A percentile compares a stretch with the other conserved stretches of the same genome.
phyloP scores from a whole-genome alignment of 2,888 invertebrate species.

The Dysmachus trigonus region DNA sequence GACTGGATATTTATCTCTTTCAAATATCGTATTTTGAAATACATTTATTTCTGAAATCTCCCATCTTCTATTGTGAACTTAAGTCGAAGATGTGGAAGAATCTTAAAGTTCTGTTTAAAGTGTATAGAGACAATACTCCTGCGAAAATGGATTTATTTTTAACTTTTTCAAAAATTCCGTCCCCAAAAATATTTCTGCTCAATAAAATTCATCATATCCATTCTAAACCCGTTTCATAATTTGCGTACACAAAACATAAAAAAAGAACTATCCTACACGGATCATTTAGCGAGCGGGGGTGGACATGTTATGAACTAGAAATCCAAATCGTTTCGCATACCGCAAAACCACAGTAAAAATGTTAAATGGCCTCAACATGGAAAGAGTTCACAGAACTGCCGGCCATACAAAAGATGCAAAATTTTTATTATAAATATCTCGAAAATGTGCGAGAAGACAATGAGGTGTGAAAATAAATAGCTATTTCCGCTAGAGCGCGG shows the following conservation, averaged over 20 bases:
- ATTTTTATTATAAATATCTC: conserved; percentile 2
- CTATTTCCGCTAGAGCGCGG: conserved; percentile 11
- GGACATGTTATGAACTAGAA: not conserved
- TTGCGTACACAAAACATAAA: not conserved
- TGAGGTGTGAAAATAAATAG: conserved; percentile 37
- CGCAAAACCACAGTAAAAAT: conserved; percentile 1
- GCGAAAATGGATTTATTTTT: not conserved
- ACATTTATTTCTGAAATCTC: no score
- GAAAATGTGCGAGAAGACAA: conserved; percentile 22
- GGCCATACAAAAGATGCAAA: not conserved
- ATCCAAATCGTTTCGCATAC: not conserved
- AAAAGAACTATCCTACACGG: not conserved
- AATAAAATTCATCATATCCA: not conserved
- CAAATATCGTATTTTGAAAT: no score
- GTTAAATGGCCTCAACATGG: conserved; percentile 9
- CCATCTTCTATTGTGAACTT: no score
- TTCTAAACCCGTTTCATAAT: not conserved
- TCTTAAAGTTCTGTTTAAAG: no score
- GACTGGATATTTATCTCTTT: no score
- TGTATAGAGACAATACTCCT: no score
- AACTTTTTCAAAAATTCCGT: not conserved
- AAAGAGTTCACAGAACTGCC: not conserved
- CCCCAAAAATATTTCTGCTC: not conserved
- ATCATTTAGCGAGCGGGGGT: not conserved
- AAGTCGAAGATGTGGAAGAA: no score